Conservation (phyloP, 2,888 invertebrate species). For the Caenorhabditis japonica region DNA sequence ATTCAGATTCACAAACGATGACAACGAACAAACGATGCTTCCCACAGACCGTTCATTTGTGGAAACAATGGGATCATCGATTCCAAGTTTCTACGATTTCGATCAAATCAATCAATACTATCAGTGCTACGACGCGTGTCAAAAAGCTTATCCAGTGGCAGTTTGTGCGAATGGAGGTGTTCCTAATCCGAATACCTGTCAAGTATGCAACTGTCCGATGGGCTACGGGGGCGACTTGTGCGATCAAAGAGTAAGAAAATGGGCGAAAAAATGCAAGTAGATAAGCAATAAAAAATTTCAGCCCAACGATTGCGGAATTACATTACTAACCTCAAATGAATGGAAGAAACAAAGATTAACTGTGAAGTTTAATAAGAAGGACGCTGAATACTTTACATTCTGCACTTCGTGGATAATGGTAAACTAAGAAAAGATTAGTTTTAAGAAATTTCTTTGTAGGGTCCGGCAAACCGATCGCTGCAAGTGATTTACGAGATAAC, state of each 20-base stretch:
- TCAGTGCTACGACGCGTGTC: constrained; percentile 40
- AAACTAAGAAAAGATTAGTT: not conserved
- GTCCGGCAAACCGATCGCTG: constrained; percentile 23
- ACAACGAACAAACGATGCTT: constrained; percentile 48
- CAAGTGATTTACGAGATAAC: constrained; percentile 47
- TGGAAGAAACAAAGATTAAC: constrained; percentile 46
- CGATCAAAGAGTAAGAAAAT: constrained; percentile 51
- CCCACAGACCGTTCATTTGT: constrained; percentile 45
- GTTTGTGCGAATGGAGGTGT: constrained; percentile 57
- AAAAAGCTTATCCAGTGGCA: constrained; percentile 10
- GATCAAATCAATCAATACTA: constrained; percentile 58
- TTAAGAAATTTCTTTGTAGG: constrained; percentile 10
- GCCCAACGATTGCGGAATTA: constrained; percentile 50
- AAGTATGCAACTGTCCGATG: constrained; percentile 53
- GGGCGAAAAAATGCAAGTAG: too few relatives aligned
- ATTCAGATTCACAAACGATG: constrained; percentile 49
- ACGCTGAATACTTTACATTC: constrained; percentile 50
- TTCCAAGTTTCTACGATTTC: constrained; percentile 56
- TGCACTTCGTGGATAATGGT: constrained; percentile 50
- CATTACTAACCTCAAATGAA: constrained; percentile 19
- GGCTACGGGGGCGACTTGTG: constrained; percentile 58
- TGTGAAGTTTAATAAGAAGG: constrained; percentile 41
- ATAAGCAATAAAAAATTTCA: constrained; percentile 14
- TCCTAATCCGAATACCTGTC: constrained; percentile 57
- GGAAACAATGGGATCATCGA: constrained; percentile 56